Percentiles rank a stretch among this genome's conserved stretches.
Evolutionary conservation across 2,888 invertebrate genomes (phyloP).

Genomic region (Polydrusus tereticollis): DNA sequence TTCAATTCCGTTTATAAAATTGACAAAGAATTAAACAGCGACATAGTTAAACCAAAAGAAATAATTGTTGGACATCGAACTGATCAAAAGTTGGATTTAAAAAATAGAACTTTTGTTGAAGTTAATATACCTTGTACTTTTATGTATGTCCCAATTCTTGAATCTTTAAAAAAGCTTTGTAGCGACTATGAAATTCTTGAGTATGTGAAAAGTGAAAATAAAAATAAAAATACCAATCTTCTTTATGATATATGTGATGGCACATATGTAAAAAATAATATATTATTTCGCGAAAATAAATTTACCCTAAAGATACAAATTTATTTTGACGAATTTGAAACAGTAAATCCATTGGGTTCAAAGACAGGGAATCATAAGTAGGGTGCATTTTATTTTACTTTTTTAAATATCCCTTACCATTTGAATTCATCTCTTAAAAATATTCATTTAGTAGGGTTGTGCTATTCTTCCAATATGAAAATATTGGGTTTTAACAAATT

Average conservation of each 20-base stretch:
- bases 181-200: background rate
- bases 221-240: background rate
- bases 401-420: constrained; percentile 43
- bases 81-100: constrained; percentile 4
- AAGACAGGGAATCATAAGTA: constrained; percentile 50
- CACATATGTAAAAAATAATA: constrained; percentile 6
- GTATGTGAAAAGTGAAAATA: background rate
- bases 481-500: constrained; percentile 20
- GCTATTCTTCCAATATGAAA: constrained; percentile 43
- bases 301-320: constrained; percentile 42
- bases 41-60: background rate
- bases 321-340: constrained; percentile 51
- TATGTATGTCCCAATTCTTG: constrained; percentile 27
- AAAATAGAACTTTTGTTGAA: constrained; percentile 6
- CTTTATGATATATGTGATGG: background rate
- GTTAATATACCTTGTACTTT: constrained; percentile 15
- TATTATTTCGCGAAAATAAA: constrained; percentile 11
- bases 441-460: constrained; percentile 44
- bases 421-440: constrained; percentile 32
- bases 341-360: constrained; percentile 43
- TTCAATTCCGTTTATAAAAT: constrained; percentile 2
- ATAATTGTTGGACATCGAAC: background rate
- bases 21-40: background rate
- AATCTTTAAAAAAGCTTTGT: background rate
- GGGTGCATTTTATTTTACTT: constrained; percentile 46